Evolutionary conservation across 2,888 invertebrate genomes (phyloP), one percentile per base, ranked within the genome.

Genomic region (Dynastes maya): DNA sequence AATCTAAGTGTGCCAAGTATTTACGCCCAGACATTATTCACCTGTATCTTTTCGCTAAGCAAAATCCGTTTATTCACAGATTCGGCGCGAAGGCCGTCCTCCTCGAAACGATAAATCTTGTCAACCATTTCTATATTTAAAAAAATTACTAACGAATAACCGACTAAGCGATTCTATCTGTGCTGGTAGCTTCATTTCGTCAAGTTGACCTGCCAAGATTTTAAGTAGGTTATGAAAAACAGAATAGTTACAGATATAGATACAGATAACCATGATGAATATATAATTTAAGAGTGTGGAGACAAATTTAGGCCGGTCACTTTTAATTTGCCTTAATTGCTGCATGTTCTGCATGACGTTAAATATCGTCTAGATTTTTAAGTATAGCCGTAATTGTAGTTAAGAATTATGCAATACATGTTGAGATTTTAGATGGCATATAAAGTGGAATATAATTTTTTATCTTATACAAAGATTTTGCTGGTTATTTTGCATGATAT

Each of bases 221-320:
- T 29, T 61, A 74, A 61, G 72, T 74, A 27, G 72, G 72, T 74
- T 74, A 61, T 40, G 49, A 61, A 61, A 72, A 72, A 61, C 72
- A 49, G 9, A 72, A 72, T 72, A 72, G 58, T 72, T 72, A 32
- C 45, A 6, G 40, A 40, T 40, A 37, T 16, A 27, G 16, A 29
- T 51, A 27, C 13, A 5, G 3, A 37, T 37, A 37, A 5, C 6
- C 6, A 37, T 6, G 37, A 37, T 6, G 37, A 53, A 53, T n/a
- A 53, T 16, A n/a, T 53, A 22, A 22, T 22, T 55, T 55, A 8
- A 55, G 6, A 22, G 22, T 22, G 16, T 16, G 55, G 2, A 40
- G 16, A 61, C 27, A 2, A 16, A 74, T 61, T 45, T 74, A 74
- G 72, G 22, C 9, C 71, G 58, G 27, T 37, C 55, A 55, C 9